Conservation (phyloP, 1,140 invertebrate genomes). For the Zaprionus taronus region DNA sequence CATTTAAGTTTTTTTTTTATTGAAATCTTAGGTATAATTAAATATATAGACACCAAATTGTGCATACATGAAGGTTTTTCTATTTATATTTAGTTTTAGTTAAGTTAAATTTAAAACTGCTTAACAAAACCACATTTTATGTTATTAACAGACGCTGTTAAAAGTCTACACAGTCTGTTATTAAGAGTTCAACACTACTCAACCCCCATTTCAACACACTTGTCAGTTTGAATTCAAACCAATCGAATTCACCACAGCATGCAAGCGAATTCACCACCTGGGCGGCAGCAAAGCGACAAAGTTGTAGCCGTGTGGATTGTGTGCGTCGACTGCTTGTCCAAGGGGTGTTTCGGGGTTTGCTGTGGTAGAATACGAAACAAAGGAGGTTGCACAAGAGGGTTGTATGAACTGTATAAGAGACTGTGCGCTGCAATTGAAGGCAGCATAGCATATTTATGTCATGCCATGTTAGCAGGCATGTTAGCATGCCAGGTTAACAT, state of each 20-base stretch:
- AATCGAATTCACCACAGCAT: constrained; percentile 48
- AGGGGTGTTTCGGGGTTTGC: neutral
- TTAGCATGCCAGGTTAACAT: constrained; percentile 31
- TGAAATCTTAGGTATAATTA: too few relatives aligned
- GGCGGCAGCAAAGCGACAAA: constrained; percentile 51
- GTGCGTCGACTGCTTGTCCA: neutral
- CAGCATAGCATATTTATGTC: constrained; percentile 4
- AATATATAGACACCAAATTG: too few relatives aligned
- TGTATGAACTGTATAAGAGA: neutral
- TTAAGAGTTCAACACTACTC: neutral
- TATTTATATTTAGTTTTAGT: neutral
- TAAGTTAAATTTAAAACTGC: neutral
- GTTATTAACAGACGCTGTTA: constrained; percentile 31
- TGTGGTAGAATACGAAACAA: too few relatives aligned
- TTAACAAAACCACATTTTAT: neutral
- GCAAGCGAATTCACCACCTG: neutral
- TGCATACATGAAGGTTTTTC: too few relatives aligned
- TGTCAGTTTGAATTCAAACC: constrained; percentile 46
- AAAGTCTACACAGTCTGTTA: constrained; percentile 36
- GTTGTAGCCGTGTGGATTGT: constrained; percentile 62
- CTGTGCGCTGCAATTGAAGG: constrained; percentile 18
- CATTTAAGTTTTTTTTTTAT: too few relatives aligned
- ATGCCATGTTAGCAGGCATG: constrained; percentile 19
- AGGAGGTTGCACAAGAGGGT: neutral
- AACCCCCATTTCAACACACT: neutral